Evolutionary conservation across 2,113 vertebrate species (phyloP), one percentile per base, ranked within the genome.

Genomic region (Oenanthe melanoleuca): DNA sequence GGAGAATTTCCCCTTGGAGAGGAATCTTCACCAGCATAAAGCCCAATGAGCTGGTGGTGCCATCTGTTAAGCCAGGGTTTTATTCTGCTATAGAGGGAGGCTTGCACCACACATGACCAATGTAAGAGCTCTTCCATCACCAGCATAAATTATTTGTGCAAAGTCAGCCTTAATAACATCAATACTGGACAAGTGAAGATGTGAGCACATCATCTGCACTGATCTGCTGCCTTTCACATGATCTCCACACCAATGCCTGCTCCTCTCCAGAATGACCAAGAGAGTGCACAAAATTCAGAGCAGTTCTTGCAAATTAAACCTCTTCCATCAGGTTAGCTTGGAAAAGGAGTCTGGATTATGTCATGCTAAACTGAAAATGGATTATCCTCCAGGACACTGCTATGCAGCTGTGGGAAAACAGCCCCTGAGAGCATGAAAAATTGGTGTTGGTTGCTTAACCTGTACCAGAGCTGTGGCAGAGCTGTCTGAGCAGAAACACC

Each of bases 1-100:
- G 38, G 57, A 95, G 90, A 96, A 94, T 69, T 59, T 90, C 64
- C 67, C 93, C 80, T 79, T 72, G 44, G 55, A 94, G 67, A 11
- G 21, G 60, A 92, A 78, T 74, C 94, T 90, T 86, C 82, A 86
- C 88, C 89, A 94, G 67, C 56, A 40, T 29, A 90, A 95, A 92
- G 61, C 49, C 69, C 79, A 92, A 95, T 0, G 22, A 92, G 75
- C 52, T 90, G 86, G 67, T 88, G 71, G 79, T 71, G 42, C 93
- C 88, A 94, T 94, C 93, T 96, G 90, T 83, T 94, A 94, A 61
- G 6, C 12, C 37, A 79, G 56, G 37, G 22, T 29, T 90, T 78
- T 37, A 81, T 86, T 90, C 67, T 79, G 40, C 49, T 80, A n/a
- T 15, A 64, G 52, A 86, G 45, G 55, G 29, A 63, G 74, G 56